These are phyloP conservation scores for Hystrix cristata DNA, from an alignment of 2,113 vertebrate species.

Conservation along the genomic window DNA sequence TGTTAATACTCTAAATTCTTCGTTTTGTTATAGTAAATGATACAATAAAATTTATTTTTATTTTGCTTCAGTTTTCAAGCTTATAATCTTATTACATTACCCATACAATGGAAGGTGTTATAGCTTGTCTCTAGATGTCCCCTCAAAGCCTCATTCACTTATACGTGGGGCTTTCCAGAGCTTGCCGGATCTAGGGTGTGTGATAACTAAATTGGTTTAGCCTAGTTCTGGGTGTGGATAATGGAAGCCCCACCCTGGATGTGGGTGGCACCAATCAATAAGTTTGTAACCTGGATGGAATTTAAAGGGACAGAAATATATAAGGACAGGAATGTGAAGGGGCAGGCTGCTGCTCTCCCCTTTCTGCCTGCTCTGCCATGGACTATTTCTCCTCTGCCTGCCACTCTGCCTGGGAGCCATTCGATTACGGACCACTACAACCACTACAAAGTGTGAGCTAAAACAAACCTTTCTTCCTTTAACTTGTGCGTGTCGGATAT, in stretches of 20 bases:
- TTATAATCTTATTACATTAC: constrained; percentile 50
- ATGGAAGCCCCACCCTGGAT: not conserved
- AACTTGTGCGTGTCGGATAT: not conserved
- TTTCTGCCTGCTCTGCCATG: not conserved
- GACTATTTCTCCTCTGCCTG: not conserved
- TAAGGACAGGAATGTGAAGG: too few relatives aligned
- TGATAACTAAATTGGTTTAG: not conserved
- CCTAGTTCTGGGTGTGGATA: not conserved
- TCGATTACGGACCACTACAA: not conserved
- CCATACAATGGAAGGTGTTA: not conserved
- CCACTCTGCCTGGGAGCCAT: not conserved
- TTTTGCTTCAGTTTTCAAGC: constrained; percentile 50
- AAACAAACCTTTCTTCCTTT: not conserved
- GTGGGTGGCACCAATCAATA: not conserved
- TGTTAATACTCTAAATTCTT: constrained; percentile 21
- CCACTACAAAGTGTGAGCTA: not conserved
- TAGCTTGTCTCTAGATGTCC: not conserved
- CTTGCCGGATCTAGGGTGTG: not conserved
- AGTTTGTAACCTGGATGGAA: not conserved
- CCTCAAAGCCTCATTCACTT: not conserved
- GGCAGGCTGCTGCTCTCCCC: not conserved
- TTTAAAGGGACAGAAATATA: not conserved
- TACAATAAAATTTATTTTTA: constrained; percentile 38
- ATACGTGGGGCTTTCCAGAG: not conserved
- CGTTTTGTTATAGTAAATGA: constrained; percentile 56